Percentiles rank a stretch among this genome's conserved stretches.
These are phyloP conservation scores for Tympanuchus pallidicinctus DNA, from an alignment of 2,113 vertebrate genomes.

Conservation along the genomic window DNA sequence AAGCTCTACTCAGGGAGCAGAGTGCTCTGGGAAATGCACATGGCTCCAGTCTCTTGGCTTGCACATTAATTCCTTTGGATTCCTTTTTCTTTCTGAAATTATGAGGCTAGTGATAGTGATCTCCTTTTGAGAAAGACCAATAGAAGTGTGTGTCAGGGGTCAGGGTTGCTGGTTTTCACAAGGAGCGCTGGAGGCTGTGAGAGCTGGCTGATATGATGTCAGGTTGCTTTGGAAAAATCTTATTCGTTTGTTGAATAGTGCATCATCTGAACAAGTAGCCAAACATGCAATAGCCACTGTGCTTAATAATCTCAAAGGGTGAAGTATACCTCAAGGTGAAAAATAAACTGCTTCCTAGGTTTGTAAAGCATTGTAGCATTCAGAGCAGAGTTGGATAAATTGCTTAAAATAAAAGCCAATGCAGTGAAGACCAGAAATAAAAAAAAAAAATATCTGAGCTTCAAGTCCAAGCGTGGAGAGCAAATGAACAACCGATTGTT, in stretches of 20 bases:
- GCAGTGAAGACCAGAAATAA: not conserved
- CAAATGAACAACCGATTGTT: not conserved
- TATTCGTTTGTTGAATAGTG: not conserved
- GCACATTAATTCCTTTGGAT: accelerated
- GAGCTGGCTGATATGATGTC: not conserved
- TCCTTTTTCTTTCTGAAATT: not conserved
- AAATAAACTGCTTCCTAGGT: not conserved
- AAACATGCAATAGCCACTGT: not conserved
- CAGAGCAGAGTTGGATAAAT: not conserved
- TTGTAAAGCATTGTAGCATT: not conserved
- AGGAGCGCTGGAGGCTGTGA: not conserved
- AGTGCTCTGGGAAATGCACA: not conserved
- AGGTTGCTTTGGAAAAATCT: not conserved
- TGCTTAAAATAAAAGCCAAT: not conserved
- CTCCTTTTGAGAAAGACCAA: not conserved
- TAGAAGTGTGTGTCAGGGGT: not conserved
- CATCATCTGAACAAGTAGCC: not conserved
- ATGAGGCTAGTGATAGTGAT: not conserved
- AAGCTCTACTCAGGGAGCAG: not conserved
- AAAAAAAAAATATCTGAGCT: not conserved
- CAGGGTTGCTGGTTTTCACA: not conserved
- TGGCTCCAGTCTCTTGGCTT: not conserved
- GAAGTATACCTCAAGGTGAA: not conserved
- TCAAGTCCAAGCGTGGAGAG: not conserved
- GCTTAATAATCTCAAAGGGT: not conserved